Evolutionary conservation across 1,140 invertebrate genomes (phyloP).

Genomic region (Metopolophium dirhodum): DNA sequence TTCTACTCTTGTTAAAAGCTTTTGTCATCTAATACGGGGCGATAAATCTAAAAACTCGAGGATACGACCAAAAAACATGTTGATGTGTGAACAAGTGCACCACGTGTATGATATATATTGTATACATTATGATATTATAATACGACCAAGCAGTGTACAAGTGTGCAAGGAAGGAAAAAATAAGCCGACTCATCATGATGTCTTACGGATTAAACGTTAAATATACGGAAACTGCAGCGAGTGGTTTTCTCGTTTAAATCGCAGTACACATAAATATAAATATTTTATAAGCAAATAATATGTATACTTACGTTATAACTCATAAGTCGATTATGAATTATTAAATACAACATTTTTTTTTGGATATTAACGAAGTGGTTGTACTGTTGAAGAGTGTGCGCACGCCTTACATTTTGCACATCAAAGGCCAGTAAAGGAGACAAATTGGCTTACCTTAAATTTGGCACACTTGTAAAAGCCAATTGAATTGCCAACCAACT

Average conservation of each 20-base stretch:
- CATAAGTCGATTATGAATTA: too few relatives aligned
- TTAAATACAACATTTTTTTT: too few relatives aligned
- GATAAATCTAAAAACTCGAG: slow-evolving; percentile 19
- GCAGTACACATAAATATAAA: neutral
- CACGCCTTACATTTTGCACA: too few relatives aligned
- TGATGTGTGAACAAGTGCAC: neutral
- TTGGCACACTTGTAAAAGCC: too few relatives aligned
- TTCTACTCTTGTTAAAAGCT: slow-evolving; percentile 23
- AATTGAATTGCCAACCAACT: too few relatives aligned
- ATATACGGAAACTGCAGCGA: neutral
- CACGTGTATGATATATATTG: neutral
- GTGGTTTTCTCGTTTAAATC: neutral
- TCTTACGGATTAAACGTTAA: neutral
- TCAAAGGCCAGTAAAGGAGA: too few relatives aligned
- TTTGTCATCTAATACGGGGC: slow-evolving; percentile 15
- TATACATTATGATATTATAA: neutral
- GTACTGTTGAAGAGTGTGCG: too few relatives aligned
- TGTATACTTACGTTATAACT: too few relatives aligned
- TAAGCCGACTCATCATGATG: neutral
- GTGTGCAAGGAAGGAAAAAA: neutral
- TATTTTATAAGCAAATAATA: neutral
- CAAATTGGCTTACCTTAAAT: too few relatives aligned
- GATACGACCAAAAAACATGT: neutral
- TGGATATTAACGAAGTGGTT: too few relatives aligned
- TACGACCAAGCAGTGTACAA: neutral